phyloP scores from a whole-genome alignment of 2,797 vertebrate species.

The Aldrovandia affinis region DNA sequence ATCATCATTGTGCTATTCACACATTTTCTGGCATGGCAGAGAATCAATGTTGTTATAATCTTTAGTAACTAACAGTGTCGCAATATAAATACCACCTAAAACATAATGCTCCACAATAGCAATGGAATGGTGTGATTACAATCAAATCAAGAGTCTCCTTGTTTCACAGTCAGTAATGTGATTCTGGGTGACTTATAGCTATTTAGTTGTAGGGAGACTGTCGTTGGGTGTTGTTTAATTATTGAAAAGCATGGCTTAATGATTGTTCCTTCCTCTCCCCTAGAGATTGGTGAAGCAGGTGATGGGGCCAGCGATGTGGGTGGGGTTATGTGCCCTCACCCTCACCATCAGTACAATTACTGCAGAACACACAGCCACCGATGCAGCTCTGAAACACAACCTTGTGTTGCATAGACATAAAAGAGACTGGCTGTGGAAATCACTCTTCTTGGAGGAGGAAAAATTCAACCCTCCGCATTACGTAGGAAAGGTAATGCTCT shows the following conservation, averaged over 20 bases:
- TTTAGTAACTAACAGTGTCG: too few relatives aligned
- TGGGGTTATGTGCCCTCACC: slow-evolving; percentile 48
- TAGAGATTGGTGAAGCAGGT: slow-evolving; percentile 51
- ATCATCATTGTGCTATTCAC: too few relatives aligned
- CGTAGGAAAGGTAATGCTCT: slow-evolving; percentile 66
- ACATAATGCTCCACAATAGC: too few relatives aligned
- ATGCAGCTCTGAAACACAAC: slow-evolving; percentile 41
- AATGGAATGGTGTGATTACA: too few relatives aligned
- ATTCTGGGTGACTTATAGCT: not conserved
- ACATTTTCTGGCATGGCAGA: too few relatives aligned
- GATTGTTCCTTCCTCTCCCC: not conserved
- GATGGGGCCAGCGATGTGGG: slow-evolving; percentile 59
- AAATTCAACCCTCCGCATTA: slow-evolving; percentile 37
- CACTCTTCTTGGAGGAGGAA: slow-evolving; percentile 64
- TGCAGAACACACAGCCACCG: slow-evolving; percentile 30
- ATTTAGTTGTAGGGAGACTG: not conserved
- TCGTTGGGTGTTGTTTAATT: not conserved
- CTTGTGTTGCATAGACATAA: slow-evolving; percentile 63
- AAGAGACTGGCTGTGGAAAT: slow-evolving; percentile 73
- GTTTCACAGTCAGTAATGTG: too few relatives aligned
- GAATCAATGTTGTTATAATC: too few relatives aligned
- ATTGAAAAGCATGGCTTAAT: not conserved
- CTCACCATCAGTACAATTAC: slow-evolving; percentile 30
- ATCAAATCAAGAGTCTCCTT: too few relatives aligned
- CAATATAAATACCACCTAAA: too few relatives aligned